These are phyloP conservation scores for Heteronetta atricapilla DNA, from an alignment of 2,113 vertebrate species.

Conservation along the genomic window DNA sequence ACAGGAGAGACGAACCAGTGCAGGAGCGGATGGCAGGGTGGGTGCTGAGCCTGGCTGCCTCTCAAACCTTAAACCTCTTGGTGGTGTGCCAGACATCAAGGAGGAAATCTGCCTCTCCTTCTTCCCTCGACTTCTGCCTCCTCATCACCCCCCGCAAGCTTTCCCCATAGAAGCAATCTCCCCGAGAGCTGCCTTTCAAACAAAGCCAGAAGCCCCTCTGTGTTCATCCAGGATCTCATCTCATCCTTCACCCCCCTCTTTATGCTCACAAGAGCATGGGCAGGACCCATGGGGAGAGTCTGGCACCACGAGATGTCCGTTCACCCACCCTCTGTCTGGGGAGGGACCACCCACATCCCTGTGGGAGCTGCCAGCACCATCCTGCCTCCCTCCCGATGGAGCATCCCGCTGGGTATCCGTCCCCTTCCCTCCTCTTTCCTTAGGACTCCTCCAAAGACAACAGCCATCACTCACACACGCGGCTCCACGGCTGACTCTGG, in stretches of 20 bases:
- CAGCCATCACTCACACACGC: not conserved
- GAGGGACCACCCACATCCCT: not conserved
- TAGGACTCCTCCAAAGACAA: conserved; percentile 7
- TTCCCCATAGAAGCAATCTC: too few relatives aligned
- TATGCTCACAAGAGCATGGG: not conserved
- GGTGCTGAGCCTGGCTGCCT: not conserved
- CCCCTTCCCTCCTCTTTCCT: not conserved
- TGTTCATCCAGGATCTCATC: not conserved
- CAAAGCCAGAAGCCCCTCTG: too few relatives aligned
- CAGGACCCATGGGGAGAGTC: not conserved
- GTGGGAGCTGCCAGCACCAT: not conserved
- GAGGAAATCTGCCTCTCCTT: too few relatives aligned
- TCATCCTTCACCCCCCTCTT: not conserved
- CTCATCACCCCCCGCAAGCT: not conserved
- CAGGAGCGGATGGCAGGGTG: not conserved
- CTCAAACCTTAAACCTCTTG: not conserved
- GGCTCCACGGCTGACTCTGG: conserved; percentile 45
- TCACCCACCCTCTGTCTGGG: not conserved
- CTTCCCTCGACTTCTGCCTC: too few relatives aligned
- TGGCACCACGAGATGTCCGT: rapidly evolving
- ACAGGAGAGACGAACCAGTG: not conserved
- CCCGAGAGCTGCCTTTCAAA: not conserved
- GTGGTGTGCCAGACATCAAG: too few relatives aligned
- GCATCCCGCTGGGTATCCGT: not conserved
- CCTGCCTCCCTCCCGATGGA: not conserved